Evolutionary conservation across 1,140 invertebrate genomes (phyloP).

Genomic region (Drosophila sp.): DNA sequence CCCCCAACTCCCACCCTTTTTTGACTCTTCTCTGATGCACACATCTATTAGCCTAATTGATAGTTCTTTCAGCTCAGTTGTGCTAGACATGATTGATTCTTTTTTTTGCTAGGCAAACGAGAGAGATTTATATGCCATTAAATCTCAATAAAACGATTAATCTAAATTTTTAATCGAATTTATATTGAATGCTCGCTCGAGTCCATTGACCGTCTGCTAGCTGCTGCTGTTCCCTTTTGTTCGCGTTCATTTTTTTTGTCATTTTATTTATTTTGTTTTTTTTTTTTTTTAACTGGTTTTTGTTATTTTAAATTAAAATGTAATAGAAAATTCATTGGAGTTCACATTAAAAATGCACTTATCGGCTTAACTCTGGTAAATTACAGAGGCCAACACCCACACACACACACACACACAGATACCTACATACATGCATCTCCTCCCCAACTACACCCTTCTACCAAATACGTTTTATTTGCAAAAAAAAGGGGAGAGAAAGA

Average conservation of each 20-base stretch:
- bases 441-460: not conserved
- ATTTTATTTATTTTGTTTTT: not conserved
- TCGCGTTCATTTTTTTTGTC: not conserved
- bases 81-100: constrained; percentile 68
- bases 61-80: constrained; percentile 58
- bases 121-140: constrained; percentile 65
- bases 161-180: constrained; percentile 78
- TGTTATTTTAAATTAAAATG: constrained; percentile 81
- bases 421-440: not conserved
- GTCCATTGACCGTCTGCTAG: constrained; percentile 33
- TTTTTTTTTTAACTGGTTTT: constrained; percentile 37
- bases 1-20: not conserved
- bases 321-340: constrained; percentile 80
- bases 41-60: constrained; percentile 52
- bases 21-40: not conserved
- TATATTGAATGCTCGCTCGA: constrained; percentile 36
- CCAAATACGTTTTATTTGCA: not conserved
- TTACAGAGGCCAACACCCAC: constrained; percentile 51
- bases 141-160: constrained; percentile 74
- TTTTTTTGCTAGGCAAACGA: constrained; percentile 27
- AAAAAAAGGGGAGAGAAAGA: not conserved
- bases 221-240: constrained; percentile 13
- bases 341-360: constrained; percentile 79
- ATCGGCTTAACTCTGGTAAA: constrained; percentile 75
- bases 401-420: too few species aligned